Evolutionary conservation across 2,888 invertebrate species (phyloP), one percentile per base, ranked within the genome.

Genomic region (Criorhina ranunculi): DNA sequence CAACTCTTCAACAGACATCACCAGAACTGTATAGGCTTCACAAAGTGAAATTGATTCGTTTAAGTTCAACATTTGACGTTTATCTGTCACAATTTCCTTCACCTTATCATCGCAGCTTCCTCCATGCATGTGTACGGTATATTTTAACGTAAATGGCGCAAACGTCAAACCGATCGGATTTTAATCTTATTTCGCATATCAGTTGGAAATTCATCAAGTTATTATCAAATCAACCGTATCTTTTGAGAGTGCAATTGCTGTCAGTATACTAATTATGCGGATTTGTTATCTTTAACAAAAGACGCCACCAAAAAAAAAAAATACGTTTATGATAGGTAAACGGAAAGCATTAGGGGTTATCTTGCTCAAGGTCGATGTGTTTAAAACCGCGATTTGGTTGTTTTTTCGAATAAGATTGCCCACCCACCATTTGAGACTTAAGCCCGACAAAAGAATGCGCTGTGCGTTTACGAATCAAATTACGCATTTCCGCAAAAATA

Each of bases 401-500:
- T 24, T 24, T 24, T 24, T 4, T 80, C 55, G 15, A n/a, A n/a
- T n/a, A n/a, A n/a, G n/a, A n/a, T n/a, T n/a, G n/a, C n/a, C 49
- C 72, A 66, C 59, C 73, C 75, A 80, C 53, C 44, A 75, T 66
- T 46, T 5, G 57, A 17, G 44, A 29, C 33, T 59, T 49, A 55
- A 69, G 17, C 46, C 69, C 64, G 77, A 31, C 77, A 72, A 66
- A 57, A 42, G 37, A 69, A 15, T 70, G 53, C 55, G 35, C 51
- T 57, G 46, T 51, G 49, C 51, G 57, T 49, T 59, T 64, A 82
- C 60, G 55, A 67, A 67, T 67, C 72, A 73, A 82, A 78, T 83
- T 79, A 78, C 83, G 83, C 83, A 83, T 83, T 83, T 83, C 83
- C 83, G 83, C 83, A 83, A 83, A 67, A 60, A 44, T 6, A 66